phyloP scores from a whole-genome alignment of 2,888 invertebrate genomes.

The Lasius fuliginosus region DNA sequence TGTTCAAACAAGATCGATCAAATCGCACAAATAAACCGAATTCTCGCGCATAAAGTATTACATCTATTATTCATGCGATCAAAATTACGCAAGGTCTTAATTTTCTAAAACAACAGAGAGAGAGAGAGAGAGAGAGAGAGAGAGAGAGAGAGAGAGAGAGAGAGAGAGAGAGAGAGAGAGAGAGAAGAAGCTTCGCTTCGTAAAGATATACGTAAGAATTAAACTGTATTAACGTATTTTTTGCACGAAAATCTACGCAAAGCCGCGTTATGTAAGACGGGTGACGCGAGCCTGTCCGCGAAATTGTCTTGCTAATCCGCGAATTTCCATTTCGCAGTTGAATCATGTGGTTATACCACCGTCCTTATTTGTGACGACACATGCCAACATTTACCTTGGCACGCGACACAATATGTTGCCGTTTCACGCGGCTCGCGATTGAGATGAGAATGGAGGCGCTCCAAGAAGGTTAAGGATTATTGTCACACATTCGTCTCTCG shows the following conservation, averaged over 20 bases:
- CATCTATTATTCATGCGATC: not conserved
- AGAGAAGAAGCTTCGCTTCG: not conserved
- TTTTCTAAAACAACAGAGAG: not conserved
- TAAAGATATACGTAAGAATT: not conserved
- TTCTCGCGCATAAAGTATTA: not conserved
- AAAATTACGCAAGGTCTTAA: not conserved
- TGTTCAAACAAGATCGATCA: constrained; percentile 3
- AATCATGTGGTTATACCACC: not conserved
- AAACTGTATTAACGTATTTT: not conserved
- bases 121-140: no score
- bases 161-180: no score
- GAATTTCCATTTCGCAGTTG: not conserved
- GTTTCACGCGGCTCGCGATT: constrained; percentile 4
- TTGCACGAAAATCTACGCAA: not conserved
- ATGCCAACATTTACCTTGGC: constrained; percentile 41
- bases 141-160: no score
- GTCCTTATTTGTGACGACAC: constrained; percentile 2
- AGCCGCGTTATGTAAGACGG: not conserved
- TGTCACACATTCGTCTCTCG: not conserved
- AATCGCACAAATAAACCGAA: constrained; percentile 1
- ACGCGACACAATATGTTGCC: constrained; percentile 19
- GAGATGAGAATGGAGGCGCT: not conserved
- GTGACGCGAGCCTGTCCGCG: not conserved
- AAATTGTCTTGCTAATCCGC: not conserved
- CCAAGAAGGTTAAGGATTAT: constrained; percentile 37